A percentile compares a stretch with the other conserved stretches of the same genome.
phyloP scores from a whole-genome alignment of 2,797 vertebrate species.

The Tadarida brasiliensis region DNA sequence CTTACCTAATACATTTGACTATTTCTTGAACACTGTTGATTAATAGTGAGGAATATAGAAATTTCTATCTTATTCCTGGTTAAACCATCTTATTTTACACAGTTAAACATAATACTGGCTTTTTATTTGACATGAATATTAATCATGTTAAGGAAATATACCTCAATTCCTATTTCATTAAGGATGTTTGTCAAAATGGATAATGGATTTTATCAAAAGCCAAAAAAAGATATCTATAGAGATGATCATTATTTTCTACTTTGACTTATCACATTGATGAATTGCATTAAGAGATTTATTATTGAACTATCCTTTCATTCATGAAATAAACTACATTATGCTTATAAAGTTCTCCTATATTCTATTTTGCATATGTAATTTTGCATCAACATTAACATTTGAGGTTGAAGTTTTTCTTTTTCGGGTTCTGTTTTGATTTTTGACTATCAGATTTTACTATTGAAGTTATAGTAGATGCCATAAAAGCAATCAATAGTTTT shows the following conservation, averaged over 20 bases:
- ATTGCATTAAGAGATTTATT: slow-evolving; percentile 16
- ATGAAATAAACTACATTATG: background rate
- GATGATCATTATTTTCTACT: slow-evolving; percentile 42
- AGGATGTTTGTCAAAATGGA: background rate
- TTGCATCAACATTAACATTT: background rate
- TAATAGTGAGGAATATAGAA: background rate
- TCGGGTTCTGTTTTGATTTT: background rate
- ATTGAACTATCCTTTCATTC: slow-evolving; percentile 18
- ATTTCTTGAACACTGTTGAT: background rate
- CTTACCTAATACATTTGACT: background rate
- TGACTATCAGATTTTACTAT: background rate
- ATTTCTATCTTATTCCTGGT: background rate
- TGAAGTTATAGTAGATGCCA: background rate
- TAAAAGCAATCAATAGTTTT: background rate
- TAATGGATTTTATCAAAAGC: slow-evolving; percentile 34
- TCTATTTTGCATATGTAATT: slow-evolving; percentile 31
- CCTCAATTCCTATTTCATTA: slow-evolving; percentile 11
- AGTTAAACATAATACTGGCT: background rate
- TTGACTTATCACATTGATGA: background rate
- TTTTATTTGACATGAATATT: slow-evolving; percentile 31
- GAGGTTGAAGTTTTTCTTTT: background rate
- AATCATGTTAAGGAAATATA: background rate
- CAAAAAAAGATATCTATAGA: background rate
- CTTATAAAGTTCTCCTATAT: background rate
- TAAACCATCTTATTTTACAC: background rate